Conservation (phyloP, 2,113 vertebrate species). For the Sclerurus mexicanus region DNA sequence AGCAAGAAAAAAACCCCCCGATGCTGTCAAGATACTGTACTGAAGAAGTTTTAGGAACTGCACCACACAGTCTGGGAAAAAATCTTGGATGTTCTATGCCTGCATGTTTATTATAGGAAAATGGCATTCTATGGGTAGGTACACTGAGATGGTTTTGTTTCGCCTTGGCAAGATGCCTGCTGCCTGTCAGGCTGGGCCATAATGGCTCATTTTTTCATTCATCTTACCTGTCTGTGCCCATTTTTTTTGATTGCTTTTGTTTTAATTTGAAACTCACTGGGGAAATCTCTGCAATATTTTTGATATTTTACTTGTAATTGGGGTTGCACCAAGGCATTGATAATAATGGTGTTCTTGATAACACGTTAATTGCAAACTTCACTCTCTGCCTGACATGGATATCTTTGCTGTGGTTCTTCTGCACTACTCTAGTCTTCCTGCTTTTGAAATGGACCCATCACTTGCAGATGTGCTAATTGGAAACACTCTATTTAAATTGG, state of each 20-base stretch:
- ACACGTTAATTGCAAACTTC: not conserved
- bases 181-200: not conserved
- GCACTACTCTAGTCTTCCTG: not conserved
- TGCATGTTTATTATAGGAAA: not conserved
- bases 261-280: not conserved
- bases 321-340: accelerated
- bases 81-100: not conserved
- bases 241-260: not conserved
- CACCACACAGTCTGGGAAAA: not conserved
- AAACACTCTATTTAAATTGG: not conserved
- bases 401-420: not conserved
- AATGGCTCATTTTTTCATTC: not conserved
- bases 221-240: not conserved
- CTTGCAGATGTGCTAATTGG: not conserved
- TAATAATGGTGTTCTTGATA: not conserved
- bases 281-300: not conserved
- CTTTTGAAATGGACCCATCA: not conserved
- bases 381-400: not conserved
- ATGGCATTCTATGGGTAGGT: not conserved
- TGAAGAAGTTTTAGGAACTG: not conserved
- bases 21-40: too few species aligned
- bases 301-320: not conserved
- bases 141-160: not conserved
- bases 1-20: too few species aligned
- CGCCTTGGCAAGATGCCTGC: not conserved